A percentile compares a stretch with the other conserved stretches of the same genome.
Conservation (phyloP, 2,888 invertebrate species). For the Lepidonotus clava region DNA sequence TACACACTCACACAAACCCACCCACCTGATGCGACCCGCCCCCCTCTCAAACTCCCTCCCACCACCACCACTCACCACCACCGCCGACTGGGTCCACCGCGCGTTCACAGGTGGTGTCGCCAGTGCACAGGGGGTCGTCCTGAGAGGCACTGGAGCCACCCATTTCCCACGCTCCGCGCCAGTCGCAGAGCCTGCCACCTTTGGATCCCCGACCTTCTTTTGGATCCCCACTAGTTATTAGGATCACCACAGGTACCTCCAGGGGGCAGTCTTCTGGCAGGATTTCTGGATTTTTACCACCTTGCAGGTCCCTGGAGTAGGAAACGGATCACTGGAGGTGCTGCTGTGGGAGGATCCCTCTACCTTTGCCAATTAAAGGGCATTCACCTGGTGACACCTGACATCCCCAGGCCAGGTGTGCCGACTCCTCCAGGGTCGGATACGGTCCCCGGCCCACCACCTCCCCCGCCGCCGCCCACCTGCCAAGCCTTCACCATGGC, state of each 20-base stretch:
- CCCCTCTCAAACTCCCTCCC: neutral
- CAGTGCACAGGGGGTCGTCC: neutral
- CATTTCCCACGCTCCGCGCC: slow-evolving; percentile 8
- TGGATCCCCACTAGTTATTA: too few relatives aligned
- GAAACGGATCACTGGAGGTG: too few relatives aligned
- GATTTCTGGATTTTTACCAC: too few relatives aligned
- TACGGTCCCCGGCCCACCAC: too few relatives aligned
- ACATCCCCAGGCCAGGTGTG: neutral
- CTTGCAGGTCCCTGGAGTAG: neutral
- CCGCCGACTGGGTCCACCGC: neutral
- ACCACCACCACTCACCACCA: neutral
- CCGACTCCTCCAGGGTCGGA: slow-evolving; percentile 14
- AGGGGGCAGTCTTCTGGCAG: too few relatives aligned
- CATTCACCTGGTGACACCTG: neutral
- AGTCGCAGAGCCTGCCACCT: neutral
- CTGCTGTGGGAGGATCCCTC: too few relatives aligned
- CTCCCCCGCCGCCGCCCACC: neutral
- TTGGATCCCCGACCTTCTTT: neutral
- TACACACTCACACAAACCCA: too few relatives aligned
- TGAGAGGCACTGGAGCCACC: neutral
- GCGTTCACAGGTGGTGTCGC: neutral
- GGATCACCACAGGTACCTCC: too few relatives aligned
- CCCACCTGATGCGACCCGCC: too few relatives aligned
- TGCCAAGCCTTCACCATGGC: slow-evolving; percentile 33
- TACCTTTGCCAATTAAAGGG: too few relatives aligned